Conservation (phyloP, 2,888 invertebrate species). For the Epistrophe eligans region DNA sequence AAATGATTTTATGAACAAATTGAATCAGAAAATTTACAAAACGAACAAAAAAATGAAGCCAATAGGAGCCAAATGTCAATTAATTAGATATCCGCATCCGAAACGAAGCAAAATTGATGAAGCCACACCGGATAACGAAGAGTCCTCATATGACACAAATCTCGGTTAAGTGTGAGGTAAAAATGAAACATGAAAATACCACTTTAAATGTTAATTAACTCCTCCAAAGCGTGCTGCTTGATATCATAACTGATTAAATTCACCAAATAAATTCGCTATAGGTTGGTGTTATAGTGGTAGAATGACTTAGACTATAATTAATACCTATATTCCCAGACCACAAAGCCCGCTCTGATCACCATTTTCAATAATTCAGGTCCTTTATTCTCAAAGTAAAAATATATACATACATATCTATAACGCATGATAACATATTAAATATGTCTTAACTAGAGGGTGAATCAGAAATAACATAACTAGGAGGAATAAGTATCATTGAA, state of each 20-base stretch:
- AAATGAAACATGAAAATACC: slow-evolving; percentile 12
- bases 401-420: no score
- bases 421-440: no score
- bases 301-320: slow-evolving; percentile 36
- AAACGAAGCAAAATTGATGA: slow-evolving; percentile 40
- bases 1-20: slow-evolving; percentile 28
- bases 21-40: slow-evolving; percentile 8
- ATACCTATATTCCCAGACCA: slow-evolving; percentile 4
- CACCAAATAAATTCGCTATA: background rate
- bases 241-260: slow-evolving; percentile 50
- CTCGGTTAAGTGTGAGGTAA: slow-evolving; percentile 2
- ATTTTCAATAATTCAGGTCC: no score
- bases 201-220: slow-evolving; percentile 37
- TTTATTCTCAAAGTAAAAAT: no score
- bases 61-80: slow-evolving; percentile 19
- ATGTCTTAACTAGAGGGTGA: no score
- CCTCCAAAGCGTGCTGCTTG: slow-evolving; percentile 6
- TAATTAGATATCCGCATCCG: slow-evolving; percentile 45
- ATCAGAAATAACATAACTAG: no score
- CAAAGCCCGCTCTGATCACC: no score
- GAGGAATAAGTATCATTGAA: no score
- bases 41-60: background rate
- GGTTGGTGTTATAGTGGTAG: background rate
- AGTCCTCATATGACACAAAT: slow-evolving; percentile 2
- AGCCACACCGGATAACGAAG: slow-evolving; percentile 23